Evolutionary conservation across 2,113 vertebrate species (phyloP).

Genomic region (Chelonoidis abingdonii): DNA sequence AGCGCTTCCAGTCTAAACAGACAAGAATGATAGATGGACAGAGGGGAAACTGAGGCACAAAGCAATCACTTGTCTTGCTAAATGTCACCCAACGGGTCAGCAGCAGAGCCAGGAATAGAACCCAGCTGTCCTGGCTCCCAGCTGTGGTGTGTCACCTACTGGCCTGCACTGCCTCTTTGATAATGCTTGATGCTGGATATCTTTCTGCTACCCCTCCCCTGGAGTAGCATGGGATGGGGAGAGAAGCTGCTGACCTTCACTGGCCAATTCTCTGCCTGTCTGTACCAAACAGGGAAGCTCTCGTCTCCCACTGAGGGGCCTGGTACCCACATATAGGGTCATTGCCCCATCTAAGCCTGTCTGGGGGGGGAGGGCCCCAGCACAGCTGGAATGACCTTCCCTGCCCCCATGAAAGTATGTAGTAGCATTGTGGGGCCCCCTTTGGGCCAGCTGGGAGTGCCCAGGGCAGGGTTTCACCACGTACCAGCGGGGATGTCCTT

Average conservation of each 20-base stretch:
- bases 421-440: too few relatives aligned
- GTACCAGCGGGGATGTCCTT: not conserved
- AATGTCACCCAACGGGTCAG: too few relatives aligned
- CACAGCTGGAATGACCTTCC: too few relatives aligned
- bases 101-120: too few relatives aligned
- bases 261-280: not conserved
- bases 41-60: not conserved
- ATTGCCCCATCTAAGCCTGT: too few relatives aligned
- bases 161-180: not conserved
- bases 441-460: not conserved
- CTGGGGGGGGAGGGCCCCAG: too few relatives aligned
- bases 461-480: not conserved
- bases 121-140: not conserved
- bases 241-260: too few relatives aligned
- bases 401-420: not conserved
- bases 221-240: not conserved
- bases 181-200: not conserved
- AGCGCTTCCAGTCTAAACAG: not conserved
- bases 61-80: not conserved
- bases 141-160: not conserved
- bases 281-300: too few relatives aligned
- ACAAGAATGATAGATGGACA: not conserved
- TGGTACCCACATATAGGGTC: too few relatives aligned
- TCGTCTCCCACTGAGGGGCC: too few relatives aligned
- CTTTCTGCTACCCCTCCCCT: not conserved